These are phyloP conservation scores for Chamaea fasciata DNA, from an alignment of 2,113 vertebrate species.

Conservation along the genomic window DNA sequence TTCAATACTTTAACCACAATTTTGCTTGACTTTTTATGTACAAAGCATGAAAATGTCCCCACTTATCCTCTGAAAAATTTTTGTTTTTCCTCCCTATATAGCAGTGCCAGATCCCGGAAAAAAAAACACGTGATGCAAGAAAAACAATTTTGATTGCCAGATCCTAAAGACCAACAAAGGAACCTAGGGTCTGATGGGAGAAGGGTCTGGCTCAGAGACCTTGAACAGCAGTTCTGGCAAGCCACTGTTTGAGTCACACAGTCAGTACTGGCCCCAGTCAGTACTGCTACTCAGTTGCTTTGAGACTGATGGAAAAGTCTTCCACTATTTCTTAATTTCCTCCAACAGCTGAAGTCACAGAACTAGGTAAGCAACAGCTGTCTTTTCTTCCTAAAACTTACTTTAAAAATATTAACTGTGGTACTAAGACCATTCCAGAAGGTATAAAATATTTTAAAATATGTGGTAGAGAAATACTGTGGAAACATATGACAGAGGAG, in stretches of 20 bases:
- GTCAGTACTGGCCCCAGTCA: not conserved
- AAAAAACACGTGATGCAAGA: fast-evolving
- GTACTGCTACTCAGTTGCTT: not conserved
- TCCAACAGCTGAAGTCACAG: not conserved
- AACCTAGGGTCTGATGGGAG: not conserved
- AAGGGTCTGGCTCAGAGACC: not conserved
- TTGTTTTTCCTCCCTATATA: not conserved
- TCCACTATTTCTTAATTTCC: not conserved
- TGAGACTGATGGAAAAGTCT: not conserved
- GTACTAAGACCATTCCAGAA: not conserved
- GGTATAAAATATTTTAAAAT: not conserved
- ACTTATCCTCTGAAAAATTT: not conserved
- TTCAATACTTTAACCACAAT: not conserved
- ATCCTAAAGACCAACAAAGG: not conserved
- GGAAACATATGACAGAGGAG: not conserved
- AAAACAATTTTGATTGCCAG: not conserved
- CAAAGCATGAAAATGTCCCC: not conserved
- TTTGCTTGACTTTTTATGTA: not conserved
- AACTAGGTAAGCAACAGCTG: not conserved
- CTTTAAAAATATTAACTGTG: not conserved
- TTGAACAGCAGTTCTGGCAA: not conserved
- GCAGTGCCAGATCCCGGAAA: not conserved
- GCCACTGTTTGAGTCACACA: not conserved
- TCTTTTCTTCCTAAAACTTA: not conserved
- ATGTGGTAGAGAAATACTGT: not conserved